phyloP scores from a whole-genome alignment of 2,113 vertebrate genomes.

The Psittacara wagleri region DNA sequence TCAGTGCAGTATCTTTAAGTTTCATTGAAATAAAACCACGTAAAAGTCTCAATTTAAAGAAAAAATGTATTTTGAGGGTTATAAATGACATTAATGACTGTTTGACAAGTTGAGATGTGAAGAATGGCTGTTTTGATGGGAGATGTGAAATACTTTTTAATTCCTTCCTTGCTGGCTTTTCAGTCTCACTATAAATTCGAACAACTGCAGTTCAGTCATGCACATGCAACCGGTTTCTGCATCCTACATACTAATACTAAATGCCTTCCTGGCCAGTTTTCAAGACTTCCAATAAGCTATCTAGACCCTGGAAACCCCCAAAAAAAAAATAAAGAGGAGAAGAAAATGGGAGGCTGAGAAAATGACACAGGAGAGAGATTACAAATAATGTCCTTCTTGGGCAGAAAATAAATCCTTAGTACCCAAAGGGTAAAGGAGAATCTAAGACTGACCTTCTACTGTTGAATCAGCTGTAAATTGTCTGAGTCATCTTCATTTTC shows the following conservation, averaged over 20 bases:
- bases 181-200: neutral
- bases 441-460: constrained; percentile 4
- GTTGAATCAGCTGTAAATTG: constrained; percentile 34
- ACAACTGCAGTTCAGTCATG: neutral
- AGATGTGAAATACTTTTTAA: neutral
- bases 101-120: neutral
- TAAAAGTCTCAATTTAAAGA: neutral
- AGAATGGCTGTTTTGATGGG: neutral
- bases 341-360: neutral
- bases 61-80: neutral
- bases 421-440: constrained; percentile 7
- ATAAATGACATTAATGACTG: neutral
- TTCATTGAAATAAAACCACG: neutral
- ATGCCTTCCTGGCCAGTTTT: neutral
- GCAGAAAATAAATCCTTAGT: constrained; percentile 14
- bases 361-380: neutral
- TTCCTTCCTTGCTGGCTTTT: neutral
- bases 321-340: neutral
- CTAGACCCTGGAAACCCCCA: neutral
- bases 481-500: constrained; percentile 42
- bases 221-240: neutral
- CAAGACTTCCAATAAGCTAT: neutral
- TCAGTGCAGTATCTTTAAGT: neutral
- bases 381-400: neutral
- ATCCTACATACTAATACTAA: neutral